Evolutionary conservation across 2,888 invertebrate species (phyloP).

Genomic region (Heteromurus nitidus): DNA sequence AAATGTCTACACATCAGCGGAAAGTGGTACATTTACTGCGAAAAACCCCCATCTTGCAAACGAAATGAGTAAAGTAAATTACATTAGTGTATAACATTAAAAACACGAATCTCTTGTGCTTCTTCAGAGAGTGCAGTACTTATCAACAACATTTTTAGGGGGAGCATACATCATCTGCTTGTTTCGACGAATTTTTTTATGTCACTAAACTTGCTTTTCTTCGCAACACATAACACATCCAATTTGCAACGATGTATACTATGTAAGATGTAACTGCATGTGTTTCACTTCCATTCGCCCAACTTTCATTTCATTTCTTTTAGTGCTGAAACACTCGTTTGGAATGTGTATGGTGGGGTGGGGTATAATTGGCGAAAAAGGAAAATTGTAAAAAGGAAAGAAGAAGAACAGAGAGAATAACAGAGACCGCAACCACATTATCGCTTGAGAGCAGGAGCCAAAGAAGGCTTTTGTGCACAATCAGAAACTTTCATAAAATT

Average conservation of each 20-base stretch:
- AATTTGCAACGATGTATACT: too few relatives aligned
- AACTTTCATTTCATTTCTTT: conserved; percentile 9
- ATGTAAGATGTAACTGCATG: too few relatives aligned
- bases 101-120: too few relatives aligned
- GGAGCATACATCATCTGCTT: conserved; percentile 2
- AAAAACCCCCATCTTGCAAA: too few relatives aligned
- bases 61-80: too few relatives aligned
- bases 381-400: conserved; percentile 2
- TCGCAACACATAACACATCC: too few relatives aligned
- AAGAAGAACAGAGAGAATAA: conserved; percentile 14
- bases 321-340: not conserved
- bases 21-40: too few relatives aligned
- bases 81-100: too few relatives aligned
- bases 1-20: too few relatives aligned
- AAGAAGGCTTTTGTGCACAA: conserved; percentile 25
- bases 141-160: too few relatives aligned
- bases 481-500: conserved; percentile 60
- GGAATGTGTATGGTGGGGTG: not conserved
- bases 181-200: not conserved
- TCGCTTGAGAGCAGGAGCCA: conserved; percentile 19
- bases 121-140: too few relatives aligned
- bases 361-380: not conserved
- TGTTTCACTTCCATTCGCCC: not conserved
- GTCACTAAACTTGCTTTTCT: not conserved
- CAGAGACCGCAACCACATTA: conserved; percentile 47